phyloP scores from a whole-genome alignment of 1,140 invertebrate species.

The Ladona fulva region DNA sequence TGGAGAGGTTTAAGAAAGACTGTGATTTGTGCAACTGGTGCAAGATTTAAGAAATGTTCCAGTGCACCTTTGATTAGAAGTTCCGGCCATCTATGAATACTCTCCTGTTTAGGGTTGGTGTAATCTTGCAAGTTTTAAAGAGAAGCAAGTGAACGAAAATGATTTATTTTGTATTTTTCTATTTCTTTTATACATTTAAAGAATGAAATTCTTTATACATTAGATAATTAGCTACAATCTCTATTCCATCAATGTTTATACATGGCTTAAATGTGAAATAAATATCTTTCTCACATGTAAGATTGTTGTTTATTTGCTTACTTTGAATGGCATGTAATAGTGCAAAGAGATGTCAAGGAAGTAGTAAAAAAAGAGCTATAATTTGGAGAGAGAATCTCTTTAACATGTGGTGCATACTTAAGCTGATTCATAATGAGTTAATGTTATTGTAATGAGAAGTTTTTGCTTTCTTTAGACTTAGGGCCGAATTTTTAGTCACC shows the following conservation, averaged over 20 bases:
- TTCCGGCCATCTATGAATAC: neutral
- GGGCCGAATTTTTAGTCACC: no score
- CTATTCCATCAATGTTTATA: neutral
- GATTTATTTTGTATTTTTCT: neutral
- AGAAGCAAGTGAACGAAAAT: neutral
- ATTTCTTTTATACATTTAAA: constrained; percentile 1
- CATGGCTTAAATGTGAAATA: neutral
- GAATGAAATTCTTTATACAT: neutral
- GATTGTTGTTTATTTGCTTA: no score
- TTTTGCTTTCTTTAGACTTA: no score
- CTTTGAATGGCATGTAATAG: no score
- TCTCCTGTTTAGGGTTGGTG: neutral
- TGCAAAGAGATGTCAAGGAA: no score
- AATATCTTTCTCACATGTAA: neutral
- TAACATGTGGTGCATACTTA: no score
- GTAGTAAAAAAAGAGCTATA: no score
- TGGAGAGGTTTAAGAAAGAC: neutral
- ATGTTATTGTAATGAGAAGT: no score
- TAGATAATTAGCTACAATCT: neutral
- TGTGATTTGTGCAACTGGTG: neutral
- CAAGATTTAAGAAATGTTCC: neutral
- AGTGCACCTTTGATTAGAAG: neutral
- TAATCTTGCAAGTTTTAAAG: neutral
- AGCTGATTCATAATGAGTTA: no score
- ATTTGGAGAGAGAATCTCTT: no score